phyloP scores from a whole-genome alignment of 1,140 invertebrate species.

The Cepaea nemoralis region DNA sequence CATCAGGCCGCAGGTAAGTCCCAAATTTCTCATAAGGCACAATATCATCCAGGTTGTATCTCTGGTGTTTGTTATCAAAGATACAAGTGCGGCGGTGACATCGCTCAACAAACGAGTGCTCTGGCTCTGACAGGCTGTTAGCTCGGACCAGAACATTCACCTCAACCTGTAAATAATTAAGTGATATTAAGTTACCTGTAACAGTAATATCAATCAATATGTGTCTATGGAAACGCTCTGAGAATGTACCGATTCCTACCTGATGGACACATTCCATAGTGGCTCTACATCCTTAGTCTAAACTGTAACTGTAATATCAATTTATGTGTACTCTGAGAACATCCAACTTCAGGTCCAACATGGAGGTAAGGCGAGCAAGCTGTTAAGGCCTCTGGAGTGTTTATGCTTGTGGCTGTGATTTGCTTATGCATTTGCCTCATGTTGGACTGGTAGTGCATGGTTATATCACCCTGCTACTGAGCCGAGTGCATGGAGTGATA shows the following conservation, averaged over 20 bases:
- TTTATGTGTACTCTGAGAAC: too few species aligned
- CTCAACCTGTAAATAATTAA: constrained; percentile 32
- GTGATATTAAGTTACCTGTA: neutral
- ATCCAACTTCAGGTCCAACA: too few species aligned
- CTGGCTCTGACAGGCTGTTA: constrained; percentile 9
- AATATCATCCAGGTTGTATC: constrained; percentile 39
- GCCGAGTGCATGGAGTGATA: too few species aligned
- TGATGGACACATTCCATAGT: too few species aligned
- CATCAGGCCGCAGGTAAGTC: constrained; percentile 26
- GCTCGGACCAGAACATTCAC: constrained; percentile 35
- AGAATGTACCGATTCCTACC: neutral
- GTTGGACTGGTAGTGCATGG: too few species aligned
- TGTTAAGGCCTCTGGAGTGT: too few species aligned
- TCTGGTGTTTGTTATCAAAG: constrained; percentile 23
- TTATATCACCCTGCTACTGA: too few species aligned
- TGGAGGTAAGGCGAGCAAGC: too few species aligned
- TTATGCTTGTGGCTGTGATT: too few species aligned
- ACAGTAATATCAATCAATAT: neutral
- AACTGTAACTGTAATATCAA: too few species aligned
- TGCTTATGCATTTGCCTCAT: too few species aligned
- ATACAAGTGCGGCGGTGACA: constrained; percentile 17
- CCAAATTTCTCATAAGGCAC: constrained; percentile 31
- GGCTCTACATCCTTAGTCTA: too few species aligned
- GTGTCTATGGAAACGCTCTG: neutral
- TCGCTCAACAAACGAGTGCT: constrained; percentile 1